Percentiles rank a stretch among this genome's conserved stretches.
Evolutionary conservation across 2,888 invertebrate species (phyloP).

Genomic region (Lasiommata megera): DNA sequence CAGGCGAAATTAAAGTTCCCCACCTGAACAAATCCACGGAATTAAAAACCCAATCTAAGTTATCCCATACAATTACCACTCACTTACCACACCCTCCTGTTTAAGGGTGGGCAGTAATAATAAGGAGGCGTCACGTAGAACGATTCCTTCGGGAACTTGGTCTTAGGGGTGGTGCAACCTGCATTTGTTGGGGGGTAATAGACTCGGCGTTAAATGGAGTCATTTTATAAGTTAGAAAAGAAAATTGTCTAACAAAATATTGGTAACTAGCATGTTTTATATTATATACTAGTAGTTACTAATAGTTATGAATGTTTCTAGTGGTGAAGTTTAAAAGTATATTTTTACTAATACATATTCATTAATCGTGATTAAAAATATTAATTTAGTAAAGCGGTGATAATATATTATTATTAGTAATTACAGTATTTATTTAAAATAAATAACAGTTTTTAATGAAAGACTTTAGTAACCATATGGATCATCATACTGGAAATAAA

Average conservation of each 20-base stretch:
- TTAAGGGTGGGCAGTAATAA: conserved; percentile 56
- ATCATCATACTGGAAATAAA: too few species aligned
- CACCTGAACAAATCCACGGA: conserved; percentile 41
- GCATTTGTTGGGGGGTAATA: conserved; percentile 41
- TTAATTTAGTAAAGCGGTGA: too few species aligned
- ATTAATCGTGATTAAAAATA: too few species aligned
- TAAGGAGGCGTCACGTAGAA: conserved; percentile 55
- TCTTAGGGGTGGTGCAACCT: conserved; percentile 42
- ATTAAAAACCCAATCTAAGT: conserved; percentile 80
- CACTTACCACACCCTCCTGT: conserved; percentile 66
- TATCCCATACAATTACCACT: conserved; percentile 76
- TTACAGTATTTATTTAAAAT: too few species aligned
- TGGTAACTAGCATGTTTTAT: neutral
- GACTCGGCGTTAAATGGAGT: conserved; percentile 33
- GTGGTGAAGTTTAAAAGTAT: too few species aligned
- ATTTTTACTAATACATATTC: too few species aligned
- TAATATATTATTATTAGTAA: too few species aligned
- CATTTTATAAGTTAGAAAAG: conserved; percentile 23
- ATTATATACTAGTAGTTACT: too few species aligned
- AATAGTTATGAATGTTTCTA: too few species aligned
- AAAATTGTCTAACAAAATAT: conserved; percentile 28
- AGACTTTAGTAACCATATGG: too few species aligned
- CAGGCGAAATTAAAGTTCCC: conserved; percentile 26
- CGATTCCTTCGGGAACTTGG: conserved; percentile 49
- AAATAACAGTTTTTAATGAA: too few species aligned